Conservation (phyloP, 1,140 invertebrate species). For the Bradysia coprophila region DNA sequence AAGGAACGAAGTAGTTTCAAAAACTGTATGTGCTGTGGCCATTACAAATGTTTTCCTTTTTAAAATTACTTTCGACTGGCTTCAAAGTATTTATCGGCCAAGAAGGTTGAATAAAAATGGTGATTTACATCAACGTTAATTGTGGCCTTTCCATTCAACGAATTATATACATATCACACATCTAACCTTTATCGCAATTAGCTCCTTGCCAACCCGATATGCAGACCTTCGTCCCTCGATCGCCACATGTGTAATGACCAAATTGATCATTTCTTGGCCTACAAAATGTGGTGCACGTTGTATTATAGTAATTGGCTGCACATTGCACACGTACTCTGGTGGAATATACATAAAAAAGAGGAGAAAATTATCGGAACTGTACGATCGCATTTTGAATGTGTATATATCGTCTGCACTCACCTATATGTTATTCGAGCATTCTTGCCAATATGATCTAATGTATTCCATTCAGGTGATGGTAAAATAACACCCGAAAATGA, state of each 20-base stretch:
- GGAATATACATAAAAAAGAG: neutral
- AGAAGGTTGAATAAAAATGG: no score
- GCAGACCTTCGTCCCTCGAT: constrained; percentile 78
- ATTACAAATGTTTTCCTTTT: no score
- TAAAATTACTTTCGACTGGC: no score
- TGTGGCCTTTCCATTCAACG: no score
- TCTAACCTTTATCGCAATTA: constrained; percentile 76
- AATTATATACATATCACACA: neutral
- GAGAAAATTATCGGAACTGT: no score
- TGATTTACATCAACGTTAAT: no score
- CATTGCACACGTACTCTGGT: constrained; percentile 64
- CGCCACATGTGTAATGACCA: constrained; percentile 82
- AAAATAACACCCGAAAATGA: constrained; percentile 78
- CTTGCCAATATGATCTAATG: constrained; percentile 56
- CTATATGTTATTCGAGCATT: constrained; percentile 64
- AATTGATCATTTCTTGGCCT: constrained; percentile 80
- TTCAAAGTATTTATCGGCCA: no score
- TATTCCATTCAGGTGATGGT: constrained; percentile 79
- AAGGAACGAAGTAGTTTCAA: no score
- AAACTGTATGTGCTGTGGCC: no score
- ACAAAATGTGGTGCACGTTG: constrained; percentile 86
- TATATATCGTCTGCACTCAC: no score
- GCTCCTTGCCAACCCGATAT: constrained; percentile 82
- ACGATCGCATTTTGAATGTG: no score
- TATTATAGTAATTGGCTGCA: constrained; percentile 83